Evolutionary conservation across 2,888 invertebrate genomes (phyloP).

Genomic region (Rhorus exstirpatorius): DNA sequence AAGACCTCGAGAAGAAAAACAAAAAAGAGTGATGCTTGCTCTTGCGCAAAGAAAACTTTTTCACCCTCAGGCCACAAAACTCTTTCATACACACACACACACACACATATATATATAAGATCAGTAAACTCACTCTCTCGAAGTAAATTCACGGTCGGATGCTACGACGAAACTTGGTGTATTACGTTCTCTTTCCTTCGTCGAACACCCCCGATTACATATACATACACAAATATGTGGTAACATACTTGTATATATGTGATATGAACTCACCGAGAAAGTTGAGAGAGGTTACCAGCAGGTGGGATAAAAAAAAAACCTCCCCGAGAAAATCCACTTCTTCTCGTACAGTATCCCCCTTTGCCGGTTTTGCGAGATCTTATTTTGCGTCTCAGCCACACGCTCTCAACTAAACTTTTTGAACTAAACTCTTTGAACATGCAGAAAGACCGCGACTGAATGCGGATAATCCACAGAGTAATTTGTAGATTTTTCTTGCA

Average conservation of each 20-base stretch:
- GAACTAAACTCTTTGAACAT: too few species aligned
- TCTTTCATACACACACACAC: constrained; percentile 17
- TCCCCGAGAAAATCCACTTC: not conserved
- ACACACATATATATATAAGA: not conserved
- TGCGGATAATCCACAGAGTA: too few species aligned
- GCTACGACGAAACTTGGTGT: constrained; percentile 50
- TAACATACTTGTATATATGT: not conserved
- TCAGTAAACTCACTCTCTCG: constrained; percentile 22
- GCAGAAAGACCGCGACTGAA: too few species aligned
- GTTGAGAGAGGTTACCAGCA: not conserved
- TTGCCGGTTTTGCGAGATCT: too few species aligned
- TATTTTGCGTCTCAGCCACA: too few species aligned
- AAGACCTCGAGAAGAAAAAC: too few species aligned
- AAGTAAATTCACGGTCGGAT: constrained; percentile 65
- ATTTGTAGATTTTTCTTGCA: too few species aligned
- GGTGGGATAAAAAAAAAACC: constrained; percentile 3
- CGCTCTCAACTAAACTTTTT: too few species aligned
- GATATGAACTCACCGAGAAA: constrained; percentile 10
- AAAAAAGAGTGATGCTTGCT: constrained; percentile 25
- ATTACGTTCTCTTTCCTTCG: constrained; percentile 42
- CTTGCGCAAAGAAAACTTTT: constrained; percentile 39
- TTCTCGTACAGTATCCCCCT: not conserved
- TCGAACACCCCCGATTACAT: not conserved
- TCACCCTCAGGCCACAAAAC: constrained; percentile 44
- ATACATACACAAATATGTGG: not conserved